These are phyloP conservation scores for Meriones unguiculatus DNA, from an alignment of 2,113 vertebrate genomes.

Conservation along the genomic window DNA sequence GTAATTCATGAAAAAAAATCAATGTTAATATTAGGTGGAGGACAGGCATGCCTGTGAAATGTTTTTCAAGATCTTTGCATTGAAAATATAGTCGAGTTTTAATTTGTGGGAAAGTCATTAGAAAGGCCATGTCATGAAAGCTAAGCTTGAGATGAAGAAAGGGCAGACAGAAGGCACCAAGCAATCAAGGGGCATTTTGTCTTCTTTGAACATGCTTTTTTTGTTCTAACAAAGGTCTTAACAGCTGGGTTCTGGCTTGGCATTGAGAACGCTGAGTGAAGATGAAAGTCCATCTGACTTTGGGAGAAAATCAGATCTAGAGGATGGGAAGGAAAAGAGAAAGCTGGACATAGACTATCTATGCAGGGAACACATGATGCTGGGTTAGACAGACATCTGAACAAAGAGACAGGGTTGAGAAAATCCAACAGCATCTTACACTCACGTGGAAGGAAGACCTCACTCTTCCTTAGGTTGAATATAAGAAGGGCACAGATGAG, in stretches of 20 bases:
- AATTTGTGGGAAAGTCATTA: not conserved
- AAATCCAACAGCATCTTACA: not conserved
- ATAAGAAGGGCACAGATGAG: not conserved
- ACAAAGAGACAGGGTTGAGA: not conserved
- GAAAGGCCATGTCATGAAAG: not conserved
- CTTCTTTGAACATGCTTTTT: not conserved
- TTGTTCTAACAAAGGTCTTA: not conserved
- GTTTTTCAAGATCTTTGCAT: not conserved
- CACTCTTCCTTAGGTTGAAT: not conserved
- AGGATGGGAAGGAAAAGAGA: not conserved
- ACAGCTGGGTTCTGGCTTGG: not conserved
- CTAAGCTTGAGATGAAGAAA: not conserved
- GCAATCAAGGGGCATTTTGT: not conserved
- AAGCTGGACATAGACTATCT: not conserved
- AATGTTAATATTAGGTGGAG: slow-evolving; percentile 12
- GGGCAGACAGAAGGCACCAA: not conserved
- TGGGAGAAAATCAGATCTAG: slow-evolving; percentile 6
- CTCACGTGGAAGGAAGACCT: not conserved
- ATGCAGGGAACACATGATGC: not conserved
- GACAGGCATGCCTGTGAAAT: not conserved
- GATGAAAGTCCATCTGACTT: slow-evolving; percentile 3
- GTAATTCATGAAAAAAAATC: slow-evolving; percentile 6
- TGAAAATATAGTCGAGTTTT: not conserved
- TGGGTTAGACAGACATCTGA: not conserved
- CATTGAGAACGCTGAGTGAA: not conserved